Conservation (phyloP, 2,888 invertebrate species). For the Caenorhabditis doughertyi region DNA sequence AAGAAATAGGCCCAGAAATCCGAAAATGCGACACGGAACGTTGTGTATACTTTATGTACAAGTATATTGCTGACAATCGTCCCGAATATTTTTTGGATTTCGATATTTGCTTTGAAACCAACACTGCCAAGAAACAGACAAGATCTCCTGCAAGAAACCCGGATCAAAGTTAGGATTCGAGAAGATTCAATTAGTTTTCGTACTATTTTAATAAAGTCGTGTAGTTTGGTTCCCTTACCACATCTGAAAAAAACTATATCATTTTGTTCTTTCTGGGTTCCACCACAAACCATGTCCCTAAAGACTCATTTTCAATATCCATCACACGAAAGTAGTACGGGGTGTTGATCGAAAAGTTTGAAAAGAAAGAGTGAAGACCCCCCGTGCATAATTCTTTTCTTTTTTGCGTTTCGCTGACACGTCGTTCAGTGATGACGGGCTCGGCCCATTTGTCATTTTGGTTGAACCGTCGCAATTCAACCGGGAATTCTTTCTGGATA, state of each 20-base stretch:
- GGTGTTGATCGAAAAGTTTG: constrained; percentile 47
- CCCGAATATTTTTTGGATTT: constrained; percentile 59
- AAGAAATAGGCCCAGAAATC: constrained; percentile 65
- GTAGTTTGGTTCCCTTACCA: not conserved
- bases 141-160: constrained; percentile 31
- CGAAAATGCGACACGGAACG: constrained; percentile 68
- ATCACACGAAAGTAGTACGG: constrained; percentile 49
- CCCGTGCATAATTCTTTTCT: constrained; percentile 65
- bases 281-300: constrained; percentile 41
- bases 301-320: constrained; percentile 57
- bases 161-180: constrained; percentile 36
- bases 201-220: constrained; percentile 7
- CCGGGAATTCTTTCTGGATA: constrained; percentile 52
- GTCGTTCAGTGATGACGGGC: constrained; percentile 36
- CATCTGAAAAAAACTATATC: too few species aligned
- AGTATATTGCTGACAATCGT: constrained; percentile 63
- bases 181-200: constrained; percentile 8
- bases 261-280: not conserved
- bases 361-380: constrained; percentile 36
- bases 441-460: constrained; percentile 46
- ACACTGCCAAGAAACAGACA: constrained; percentile 48
- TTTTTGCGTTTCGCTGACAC: constrained; percentile 55
- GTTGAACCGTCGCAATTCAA: constrained; percentile 53
- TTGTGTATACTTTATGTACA: constrained; percentile 70
- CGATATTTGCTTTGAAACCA: constrained; percentile 69